Conservation (phyloP, 2,888 invertebrate genomes). For the Acanthosepion lycidas region DNA sequence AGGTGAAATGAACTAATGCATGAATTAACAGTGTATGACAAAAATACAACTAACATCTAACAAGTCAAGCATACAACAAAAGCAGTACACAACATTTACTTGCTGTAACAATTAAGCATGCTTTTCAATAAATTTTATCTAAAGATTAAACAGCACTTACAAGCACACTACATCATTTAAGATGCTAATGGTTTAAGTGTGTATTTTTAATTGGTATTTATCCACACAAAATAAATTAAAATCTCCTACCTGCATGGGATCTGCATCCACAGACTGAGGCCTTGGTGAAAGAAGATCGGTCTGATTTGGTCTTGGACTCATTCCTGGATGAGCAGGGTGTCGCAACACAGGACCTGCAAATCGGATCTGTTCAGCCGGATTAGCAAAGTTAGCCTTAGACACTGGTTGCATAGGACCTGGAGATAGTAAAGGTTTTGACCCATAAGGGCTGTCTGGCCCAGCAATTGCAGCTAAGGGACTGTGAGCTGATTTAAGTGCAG, state of each 20-base stretch:
- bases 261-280: conserved; percentile 24
- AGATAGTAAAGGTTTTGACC: conserved; percentile 37
- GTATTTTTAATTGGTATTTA: background rate
- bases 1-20: conserved; percentile 1
- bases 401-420: conserved; percentile 40
- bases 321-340: conserved; percentile 36
- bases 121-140: background rate
- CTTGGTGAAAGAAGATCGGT: conserved; percentile 38
- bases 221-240: background rate
- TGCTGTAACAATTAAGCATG: conserved; percentile 38
- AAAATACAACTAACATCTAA: background rate
- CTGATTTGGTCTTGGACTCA: conserved; percentile 38
- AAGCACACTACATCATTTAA: conserved; percentile 42
- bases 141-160: conserved; percentile 24
- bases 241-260: conserved; percentile 41
- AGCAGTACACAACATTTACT: conserved; percentile 46
- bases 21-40: background rate
- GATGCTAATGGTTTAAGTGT: conserved; percentile 34
- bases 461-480: background rate
- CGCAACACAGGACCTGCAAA: conserved; percentile 43
- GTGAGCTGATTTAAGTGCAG: conserved; percentile 37
- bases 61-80: conserved; percentile 25
- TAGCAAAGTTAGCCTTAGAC: background rate
- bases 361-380: conserved; percentile 40
- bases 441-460: conserved; percentile 37